phyloP scores from a whole-genome alignment of 2,113 vertebrate genomes.

The Thalassarche chlororhynchos region DNA sequence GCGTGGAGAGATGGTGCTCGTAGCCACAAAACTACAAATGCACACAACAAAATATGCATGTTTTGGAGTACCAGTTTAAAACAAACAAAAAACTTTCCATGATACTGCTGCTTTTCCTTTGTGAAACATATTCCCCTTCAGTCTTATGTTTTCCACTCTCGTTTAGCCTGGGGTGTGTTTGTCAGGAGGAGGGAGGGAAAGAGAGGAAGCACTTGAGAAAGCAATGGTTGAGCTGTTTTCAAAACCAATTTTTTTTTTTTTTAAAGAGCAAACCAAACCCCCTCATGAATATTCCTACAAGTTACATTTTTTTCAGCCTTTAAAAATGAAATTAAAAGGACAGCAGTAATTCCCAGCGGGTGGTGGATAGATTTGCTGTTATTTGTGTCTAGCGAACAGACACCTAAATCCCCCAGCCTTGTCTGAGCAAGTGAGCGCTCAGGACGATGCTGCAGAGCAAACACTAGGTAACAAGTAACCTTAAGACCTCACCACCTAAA shows the following conservation, averaged over 20 bases:
- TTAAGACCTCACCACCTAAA: neutral
- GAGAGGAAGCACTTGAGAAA: neutral
- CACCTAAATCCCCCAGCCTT: neutral
- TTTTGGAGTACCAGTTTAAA: neutral
- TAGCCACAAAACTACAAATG: neutral
- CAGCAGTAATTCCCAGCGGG: neutral
- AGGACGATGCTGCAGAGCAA: neutral
- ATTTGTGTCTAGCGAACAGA: neutral
- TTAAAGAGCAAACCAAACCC: neutral
- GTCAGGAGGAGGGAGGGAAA: neutral
- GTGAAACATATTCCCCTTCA: neutral
- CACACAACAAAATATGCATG: neutral
- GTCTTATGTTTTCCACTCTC: neutral
- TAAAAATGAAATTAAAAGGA: neutral
- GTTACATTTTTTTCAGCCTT: neutral
- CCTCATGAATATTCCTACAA: neutral
- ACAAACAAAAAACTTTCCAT: neutral
- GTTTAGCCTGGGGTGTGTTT: neutral
- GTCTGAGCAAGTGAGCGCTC: neutral
- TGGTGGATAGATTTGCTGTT: neutral
- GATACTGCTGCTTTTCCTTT: neutral
- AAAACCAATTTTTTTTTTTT: neutral
- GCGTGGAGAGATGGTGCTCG: accelerated
- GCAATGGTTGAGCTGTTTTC: neutral
- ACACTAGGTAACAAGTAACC: neutral